Percentiles rank a stretch among this genome's conserved stretches.
phyloP scores from a whole-genome alignment of 2,113 vertebrate species.

The Ailuropoda melanoleuca region DNA sequence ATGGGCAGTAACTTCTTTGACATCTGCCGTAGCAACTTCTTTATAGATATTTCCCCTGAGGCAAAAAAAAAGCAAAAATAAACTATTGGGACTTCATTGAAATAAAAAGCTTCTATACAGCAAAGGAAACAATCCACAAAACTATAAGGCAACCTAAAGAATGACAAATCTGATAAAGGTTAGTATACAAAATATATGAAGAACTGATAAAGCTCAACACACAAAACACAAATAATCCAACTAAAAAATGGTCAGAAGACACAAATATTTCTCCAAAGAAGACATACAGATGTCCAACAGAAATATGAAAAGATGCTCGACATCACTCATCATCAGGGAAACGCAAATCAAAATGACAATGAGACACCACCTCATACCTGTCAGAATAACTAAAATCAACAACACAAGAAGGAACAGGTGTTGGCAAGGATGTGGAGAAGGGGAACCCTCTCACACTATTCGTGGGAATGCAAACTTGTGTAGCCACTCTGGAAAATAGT shows the following conservation, averaged over 20 bases:
- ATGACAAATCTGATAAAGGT: not conserved
- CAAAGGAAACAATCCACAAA: not conserved
- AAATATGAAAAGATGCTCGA: not conserved
- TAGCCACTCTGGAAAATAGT: not conserved
- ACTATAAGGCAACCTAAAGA: not conserved
- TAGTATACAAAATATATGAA: not conserved
- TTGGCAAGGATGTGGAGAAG: not conserved
- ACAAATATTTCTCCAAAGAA: not conserved
- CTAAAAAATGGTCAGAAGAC: not conserved
- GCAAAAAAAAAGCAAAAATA: not conserved
- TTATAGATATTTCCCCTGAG: not conserved
- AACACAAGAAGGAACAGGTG: not conserved
- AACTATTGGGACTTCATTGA: not conserved
- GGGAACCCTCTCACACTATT: not conserved
- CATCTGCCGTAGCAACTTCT: not conserved
- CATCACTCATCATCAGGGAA: not conserved
- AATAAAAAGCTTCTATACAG: not conserved
- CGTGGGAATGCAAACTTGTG: not conserved
- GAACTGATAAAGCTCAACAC: not conserved
- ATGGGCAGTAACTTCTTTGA: not conserved
- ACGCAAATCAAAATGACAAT: not conserved
- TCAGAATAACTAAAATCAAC: not conserved
- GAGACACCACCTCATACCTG: not conserved
- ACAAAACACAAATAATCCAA: not conserved
- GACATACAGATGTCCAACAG: not conserved